A percentile compares a stretch with the other conserved stretches of the same genome.
Conservation (phyloP, 1,140 invertebrate species). For the Bradysia coprophila region DNA sequence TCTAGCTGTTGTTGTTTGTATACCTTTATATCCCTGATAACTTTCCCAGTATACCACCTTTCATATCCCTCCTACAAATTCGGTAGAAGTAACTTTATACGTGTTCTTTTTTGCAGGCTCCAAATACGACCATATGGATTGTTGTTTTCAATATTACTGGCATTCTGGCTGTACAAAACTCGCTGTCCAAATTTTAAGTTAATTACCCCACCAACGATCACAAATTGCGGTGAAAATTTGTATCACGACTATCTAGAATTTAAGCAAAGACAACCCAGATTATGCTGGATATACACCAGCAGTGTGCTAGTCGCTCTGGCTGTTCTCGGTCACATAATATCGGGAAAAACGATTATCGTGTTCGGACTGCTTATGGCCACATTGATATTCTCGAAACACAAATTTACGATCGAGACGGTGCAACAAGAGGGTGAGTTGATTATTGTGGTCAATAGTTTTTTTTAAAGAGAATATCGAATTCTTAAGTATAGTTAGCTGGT, state of each 20-base stretch:
- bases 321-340: slow-evolving; percentile 16
- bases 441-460: no score
- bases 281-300: slow-evolving; percentile 14
- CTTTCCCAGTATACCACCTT: no score
- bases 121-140: slow-evolving; percentile 16
- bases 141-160: slow-evolving; percentile 13
- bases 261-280: slow-evolving; percentile 10
- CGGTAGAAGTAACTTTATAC: no score
- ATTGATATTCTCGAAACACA: slow-evolving; percentile 16
- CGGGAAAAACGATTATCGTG: slow-evolving; percentile 14
- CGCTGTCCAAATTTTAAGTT: slow-evolving; percentile 12
- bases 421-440: slow-evolving; percentile 15
- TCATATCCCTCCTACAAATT: no score
- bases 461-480: no score
- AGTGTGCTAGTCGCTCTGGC: slow-evolving; percentile 13
- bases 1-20: no score
- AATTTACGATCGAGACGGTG: slow-evolving; percentile 15
- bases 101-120: slow-evolving; percentile 7
- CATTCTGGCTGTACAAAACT: slow-evolving; percentile 18
- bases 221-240: slow-evolving; percentile 9
- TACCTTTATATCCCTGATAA: no score
- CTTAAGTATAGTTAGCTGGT: no score
- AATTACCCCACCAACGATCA: slow-evolving; percentile 14
- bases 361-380: slow-evolving; percentile 13
- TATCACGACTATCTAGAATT: slow-evolving; percentile 6